phyloP scores from a whole-genome alignment of 1,140 invertebrate species.

The Sinonovacula constricta region DNA sequence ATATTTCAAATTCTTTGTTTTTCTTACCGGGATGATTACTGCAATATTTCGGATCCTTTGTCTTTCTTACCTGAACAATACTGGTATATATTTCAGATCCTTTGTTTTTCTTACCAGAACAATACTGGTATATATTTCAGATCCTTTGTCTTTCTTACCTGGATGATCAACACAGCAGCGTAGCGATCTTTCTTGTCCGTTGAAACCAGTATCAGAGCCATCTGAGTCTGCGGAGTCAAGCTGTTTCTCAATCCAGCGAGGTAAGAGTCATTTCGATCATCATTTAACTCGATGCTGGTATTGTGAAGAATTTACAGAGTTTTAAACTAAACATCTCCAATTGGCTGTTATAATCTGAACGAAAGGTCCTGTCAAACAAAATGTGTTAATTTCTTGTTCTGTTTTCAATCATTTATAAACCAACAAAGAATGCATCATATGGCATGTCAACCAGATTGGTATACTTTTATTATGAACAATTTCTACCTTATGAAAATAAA shows the following conservation, averaged over 20 bases:
- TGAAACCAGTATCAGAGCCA: slow-evolving; percentile 71
- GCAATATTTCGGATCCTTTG: background rate
- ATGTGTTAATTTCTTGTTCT: background rate
- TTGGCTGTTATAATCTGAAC: background rate
- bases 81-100: background rate
- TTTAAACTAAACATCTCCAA: background rate
- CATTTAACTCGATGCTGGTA: slow-evolving; percentile 62
- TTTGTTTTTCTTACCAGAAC: no score
- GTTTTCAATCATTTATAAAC: background rate
- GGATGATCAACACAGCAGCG: slow-evolving; percentile 91
- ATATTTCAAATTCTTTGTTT: background rate
- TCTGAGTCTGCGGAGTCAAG: slow-evolving; percentile 61
- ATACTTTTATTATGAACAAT: background rate
- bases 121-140: background rate
- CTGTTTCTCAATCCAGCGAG: slow-evolving; percentile 59
- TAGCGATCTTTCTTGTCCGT: slow-evolving; percentile 88
- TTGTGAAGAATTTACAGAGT: background rate
- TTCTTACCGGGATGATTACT: background rate
- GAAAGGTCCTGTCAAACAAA: background rate
- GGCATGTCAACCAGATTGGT: background rate
- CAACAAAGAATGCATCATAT: background rate
- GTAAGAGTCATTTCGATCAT: slow-evolving; percentile 70
- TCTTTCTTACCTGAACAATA: no score
- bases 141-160: slow-evolving; percentile 55
- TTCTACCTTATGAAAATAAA: no score